Conservation (phyloP, 2,113 vertebrate species). For the Muntiacus muntjak region DNA sequence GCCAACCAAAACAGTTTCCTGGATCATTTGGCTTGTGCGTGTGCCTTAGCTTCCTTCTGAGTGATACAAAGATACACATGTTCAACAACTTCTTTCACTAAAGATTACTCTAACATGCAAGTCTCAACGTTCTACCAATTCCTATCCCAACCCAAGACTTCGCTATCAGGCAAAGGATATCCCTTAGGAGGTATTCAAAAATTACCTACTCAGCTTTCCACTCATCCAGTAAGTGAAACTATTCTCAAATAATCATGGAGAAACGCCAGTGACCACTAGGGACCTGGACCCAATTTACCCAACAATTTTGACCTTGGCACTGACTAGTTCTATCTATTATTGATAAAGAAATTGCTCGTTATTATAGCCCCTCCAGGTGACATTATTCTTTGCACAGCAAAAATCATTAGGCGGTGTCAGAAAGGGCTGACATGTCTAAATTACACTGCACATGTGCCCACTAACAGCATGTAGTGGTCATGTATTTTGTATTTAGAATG, state of each 20-base stretch:
- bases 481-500: neutral
- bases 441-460: neutral
- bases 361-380: conserved; percentile 38
- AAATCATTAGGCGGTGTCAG: conserved; percentile 37
- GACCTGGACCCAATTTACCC: conserved; percentile 20
- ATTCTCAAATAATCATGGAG: neutral
- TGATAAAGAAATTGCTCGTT: conserved; percentile 47
- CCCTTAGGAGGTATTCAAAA: neutral
- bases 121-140: neutral
- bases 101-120: neutral
- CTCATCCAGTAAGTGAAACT: neutral
- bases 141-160: neutral
- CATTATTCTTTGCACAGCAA: conserved; percentile 17
- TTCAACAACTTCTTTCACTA: neutral
- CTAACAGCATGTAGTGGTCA: neutral
- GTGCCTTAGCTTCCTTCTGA: neutral
- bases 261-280: neutral
- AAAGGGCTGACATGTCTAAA: neutral
- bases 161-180: neutral
- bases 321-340: conserved; percentile 37
- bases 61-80: neutral
- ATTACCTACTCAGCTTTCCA: neutral
- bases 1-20: neutral
- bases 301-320: neutral
- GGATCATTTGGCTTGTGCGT: neutral